These are phyloP conservation scores for Protaetia brevitarsis DNA, from an alignment of 1,140 invertebrate genomes.

Conservation along the genomic window DNA sequence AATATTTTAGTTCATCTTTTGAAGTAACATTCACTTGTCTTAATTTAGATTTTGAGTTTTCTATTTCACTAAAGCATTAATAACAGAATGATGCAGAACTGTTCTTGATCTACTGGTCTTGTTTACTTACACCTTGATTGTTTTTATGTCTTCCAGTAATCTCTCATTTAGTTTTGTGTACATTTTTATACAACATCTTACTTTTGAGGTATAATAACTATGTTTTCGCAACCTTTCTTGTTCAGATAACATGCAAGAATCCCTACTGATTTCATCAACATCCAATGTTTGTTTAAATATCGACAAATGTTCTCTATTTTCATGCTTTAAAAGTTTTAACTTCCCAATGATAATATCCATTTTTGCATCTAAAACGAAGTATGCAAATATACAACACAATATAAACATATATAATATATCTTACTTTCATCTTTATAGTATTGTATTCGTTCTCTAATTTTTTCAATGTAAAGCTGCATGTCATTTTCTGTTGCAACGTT, in stretches of 20 bases:
- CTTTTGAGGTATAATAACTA: conserved; percentile 32
- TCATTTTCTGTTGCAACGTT: not conserved
- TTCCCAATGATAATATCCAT: conserved; percentile 30
- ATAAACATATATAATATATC: not conserved
- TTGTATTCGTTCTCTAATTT: conserved; percentile 29
- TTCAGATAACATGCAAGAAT: conserved; percentile 23
- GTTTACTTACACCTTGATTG: conserved; percentile 31
- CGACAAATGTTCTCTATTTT: not conserved
- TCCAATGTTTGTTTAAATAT: not conserved
- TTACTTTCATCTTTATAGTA: conserved; percentile 37
- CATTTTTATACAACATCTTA: conserved; percentile 36
- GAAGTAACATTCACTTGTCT: conserved; percentile 25
- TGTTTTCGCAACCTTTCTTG: conserved; percentile 34
- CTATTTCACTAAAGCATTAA: conserved; percentile 23
- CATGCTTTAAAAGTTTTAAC: conserved; percentile 29
- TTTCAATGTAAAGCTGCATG: conserved; percentile 18
- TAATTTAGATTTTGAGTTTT: conserved; percentile 25
- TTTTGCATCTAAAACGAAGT: conserved; percentile 27
- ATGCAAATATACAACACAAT: not conserved
- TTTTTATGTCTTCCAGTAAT: conserved; percentile 30
- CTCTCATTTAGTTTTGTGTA: conserved; percentile 36
- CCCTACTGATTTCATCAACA: not conserved
- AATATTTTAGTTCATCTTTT: conserved; percentile 30
- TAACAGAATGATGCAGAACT: not conserved
- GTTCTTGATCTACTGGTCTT: conserved; percentile 18